Conservation (phyloP, 2,113 vertebrate species). For the Dinomys branickii region DNA sequence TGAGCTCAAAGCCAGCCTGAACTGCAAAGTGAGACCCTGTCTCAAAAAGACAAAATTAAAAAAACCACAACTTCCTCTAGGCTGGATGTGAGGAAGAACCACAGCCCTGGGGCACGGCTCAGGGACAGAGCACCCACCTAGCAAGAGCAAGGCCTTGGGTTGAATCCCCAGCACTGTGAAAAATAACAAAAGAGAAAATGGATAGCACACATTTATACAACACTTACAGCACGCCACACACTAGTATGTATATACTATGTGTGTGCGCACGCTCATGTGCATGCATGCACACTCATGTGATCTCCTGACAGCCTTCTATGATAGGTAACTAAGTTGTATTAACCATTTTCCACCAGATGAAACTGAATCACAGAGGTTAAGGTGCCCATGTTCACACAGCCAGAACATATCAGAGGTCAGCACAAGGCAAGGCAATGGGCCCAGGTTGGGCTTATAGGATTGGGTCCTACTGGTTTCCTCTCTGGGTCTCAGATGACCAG, state of each 20-base stretch:
- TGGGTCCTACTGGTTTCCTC: not conserved
- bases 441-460: not conserved
- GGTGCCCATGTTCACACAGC: not conserved
- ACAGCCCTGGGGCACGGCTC: not conserved
- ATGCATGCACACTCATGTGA: not conserved
- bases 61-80: not conserved
- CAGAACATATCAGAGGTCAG: not conserved
- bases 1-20: too few species aligned
- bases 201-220: accelerated
- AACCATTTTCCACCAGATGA: not conserved
- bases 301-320: not conserved
- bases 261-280: accelerated
- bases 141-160: not conserved
- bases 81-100: not conserved
- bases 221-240: not conserved
- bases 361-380: not conserved
- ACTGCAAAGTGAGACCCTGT: too few species aligned
- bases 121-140: not conserved
- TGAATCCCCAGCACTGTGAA: not conserved
- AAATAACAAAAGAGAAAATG: too few species aligned
- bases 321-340: not conserved
- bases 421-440: not conserved
- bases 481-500: not conserved
- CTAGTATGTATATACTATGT: accelerated
- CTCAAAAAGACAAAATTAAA: too few species aligned